Percentiles rank a stretch among this genome's conserved stretches.
Evolutionary conservation across 2,113 vertebrate species (phyloP).

Genomic region (Phocoena phocoena): DNA sequence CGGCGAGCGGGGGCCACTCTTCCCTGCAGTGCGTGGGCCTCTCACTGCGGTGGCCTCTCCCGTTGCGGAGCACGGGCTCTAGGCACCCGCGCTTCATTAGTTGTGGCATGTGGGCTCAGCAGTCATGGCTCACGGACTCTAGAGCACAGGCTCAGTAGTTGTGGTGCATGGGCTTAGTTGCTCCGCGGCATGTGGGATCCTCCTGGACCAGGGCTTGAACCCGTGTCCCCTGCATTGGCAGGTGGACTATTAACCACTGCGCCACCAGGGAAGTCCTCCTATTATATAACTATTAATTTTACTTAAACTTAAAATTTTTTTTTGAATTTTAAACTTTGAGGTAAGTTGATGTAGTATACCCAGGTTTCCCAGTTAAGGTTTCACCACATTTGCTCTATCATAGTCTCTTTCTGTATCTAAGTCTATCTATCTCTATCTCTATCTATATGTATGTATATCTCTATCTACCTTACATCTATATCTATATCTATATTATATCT

Average conservation of each 20-base stretch:
- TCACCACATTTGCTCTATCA: background rate
- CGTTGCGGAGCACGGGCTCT: no score
- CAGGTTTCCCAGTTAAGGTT: background rate
- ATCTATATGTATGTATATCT: background rate
- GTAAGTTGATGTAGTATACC: background rate
- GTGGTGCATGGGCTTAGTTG: no score
- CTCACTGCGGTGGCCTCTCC: no score
- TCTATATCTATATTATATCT: background rate
- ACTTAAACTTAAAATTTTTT: background rate
- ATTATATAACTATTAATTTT: background rate
- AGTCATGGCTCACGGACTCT: no score
- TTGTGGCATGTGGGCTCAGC: no score
- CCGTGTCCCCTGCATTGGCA: no score
- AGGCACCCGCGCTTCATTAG: fast-evolving
- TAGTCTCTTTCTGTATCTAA: background rate
- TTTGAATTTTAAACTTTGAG: background rate
- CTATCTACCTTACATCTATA: background rate
- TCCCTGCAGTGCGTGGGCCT: no score
- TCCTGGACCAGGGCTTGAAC: no score
- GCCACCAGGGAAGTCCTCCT: background rate
- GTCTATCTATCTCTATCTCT: background rate
- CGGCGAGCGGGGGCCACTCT: no score
- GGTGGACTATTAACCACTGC: no score
- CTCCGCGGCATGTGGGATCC: no score
- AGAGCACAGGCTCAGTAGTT: no score